phyloP scores from a whole-genome alignment of 2,113 vertebrate species.

The Acrocephalus kingi region DNA sequence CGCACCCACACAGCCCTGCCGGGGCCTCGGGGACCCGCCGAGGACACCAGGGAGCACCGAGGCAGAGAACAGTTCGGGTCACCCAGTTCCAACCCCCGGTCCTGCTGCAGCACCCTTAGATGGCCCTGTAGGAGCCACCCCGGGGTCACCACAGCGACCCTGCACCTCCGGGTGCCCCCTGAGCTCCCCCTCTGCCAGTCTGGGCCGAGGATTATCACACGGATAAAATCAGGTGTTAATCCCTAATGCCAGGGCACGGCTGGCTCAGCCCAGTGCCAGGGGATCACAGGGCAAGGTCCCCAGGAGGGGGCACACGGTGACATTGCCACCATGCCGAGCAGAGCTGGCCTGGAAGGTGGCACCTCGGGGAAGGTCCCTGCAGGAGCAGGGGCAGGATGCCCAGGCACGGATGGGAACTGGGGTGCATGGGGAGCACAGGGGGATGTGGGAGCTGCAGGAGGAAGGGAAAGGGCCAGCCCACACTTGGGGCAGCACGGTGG shows the following conservation, averaged over 20 bases:
- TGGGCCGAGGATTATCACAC: background rate
- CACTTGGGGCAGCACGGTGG: rapidly evolving
- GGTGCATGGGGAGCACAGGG: rapidly evolving
- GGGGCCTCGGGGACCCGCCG: no score
- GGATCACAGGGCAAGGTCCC: background rate
- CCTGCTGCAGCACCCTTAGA: background rate
- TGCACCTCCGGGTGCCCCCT: background rate
- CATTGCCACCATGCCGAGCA: rapidly evolving
- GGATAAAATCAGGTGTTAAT: background rate
- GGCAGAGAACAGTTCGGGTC: rapidly evolving
- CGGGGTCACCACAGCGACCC: background rate
- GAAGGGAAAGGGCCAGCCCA: background rate
- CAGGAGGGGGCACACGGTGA: background rate
- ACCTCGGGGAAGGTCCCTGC: background rate
- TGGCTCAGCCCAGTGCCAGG: background rate
- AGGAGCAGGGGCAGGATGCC: background rate
- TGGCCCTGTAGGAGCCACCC: background rate
- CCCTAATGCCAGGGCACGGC: background rate
- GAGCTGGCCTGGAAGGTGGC: background rate
- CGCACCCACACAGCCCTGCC: background rate
- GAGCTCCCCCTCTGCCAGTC: background rate
- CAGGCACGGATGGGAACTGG: background rate
- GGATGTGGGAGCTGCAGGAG: background rate
- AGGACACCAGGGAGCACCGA: background rate
- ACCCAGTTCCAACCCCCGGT: rapidly evolving